Evolutionary conservation across 2,888 invertebrate genomes (phyloP).

Genomic region (Trichacis sp.): DNA sequence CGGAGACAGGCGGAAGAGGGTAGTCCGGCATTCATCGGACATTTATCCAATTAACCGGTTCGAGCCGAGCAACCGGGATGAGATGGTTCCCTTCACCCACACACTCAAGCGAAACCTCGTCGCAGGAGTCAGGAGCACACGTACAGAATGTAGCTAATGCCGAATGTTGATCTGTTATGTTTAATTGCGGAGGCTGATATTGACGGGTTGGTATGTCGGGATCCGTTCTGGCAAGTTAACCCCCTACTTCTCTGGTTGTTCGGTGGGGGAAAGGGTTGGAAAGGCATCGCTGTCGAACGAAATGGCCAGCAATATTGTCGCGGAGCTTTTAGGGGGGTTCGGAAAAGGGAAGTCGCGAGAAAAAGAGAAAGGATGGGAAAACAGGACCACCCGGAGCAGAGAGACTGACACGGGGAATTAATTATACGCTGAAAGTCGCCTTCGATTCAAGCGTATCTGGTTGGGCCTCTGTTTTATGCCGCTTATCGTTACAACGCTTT

Average conservation of each 20-base stretch:
- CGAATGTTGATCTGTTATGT: constrained; percentile 68
- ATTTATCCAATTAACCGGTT: constrained; percentile 69
- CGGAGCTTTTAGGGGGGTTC: constrained; percentile 56
- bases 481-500: neutral
- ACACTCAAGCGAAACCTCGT: constrained; percentile 12
- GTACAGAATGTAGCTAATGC: constrained; percentile 50
- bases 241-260: constrained; percentile 57
- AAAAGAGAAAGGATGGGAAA: constrained; percentile 26
- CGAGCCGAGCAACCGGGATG: constrained; percentile 55
- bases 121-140: constrained; percentile 9
- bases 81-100: constrained; percentile 48
- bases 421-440: constrained; percentile 67
- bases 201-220: constrained; percentile 66
- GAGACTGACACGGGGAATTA: constrained; percentile 67
- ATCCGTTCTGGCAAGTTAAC: constrained; percentile 59
- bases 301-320: constrained; percentile 69
- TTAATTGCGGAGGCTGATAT: constrained; percentile 67
- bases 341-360: constrained; percentile 41
- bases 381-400: constrained; percentile 43
- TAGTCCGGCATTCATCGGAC: constrained; percentile 62
- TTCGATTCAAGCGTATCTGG: constrained; percentile 25
- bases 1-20: constrained; percentile 48
- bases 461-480: constrained; percentile 7
- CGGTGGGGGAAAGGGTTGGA: constrained; percentile 51
- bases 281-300: constrained; percentile 61